Conservation (phyloP, 1,140 invertebrate genomes). For the Megalonaias nervosa region DNA sequence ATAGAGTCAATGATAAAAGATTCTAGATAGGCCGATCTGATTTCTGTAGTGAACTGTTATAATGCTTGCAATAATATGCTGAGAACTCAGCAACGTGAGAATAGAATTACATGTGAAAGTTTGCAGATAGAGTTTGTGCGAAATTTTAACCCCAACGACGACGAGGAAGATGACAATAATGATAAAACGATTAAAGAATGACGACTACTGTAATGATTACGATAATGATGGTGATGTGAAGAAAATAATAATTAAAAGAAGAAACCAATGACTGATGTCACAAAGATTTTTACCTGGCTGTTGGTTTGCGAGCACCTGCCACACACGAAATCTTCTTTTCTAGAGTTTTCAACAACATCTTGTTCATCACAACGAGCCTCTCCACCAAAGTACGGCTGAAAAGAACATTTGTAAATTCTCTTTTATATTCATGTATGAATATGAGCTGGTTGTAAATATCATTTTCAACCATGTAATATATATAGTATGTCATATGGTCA, state of each 20-base stretch:
- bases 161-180: background rate
- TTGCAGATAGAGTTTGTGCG: too few species aligned
- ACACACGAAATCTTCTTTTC: constrained; percentile 26
- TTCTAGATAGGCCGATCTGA: too few species aligned
- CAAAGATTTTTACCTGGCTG: constrained; percentile 6
- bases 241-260: background rate
- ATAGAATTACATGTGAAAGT: too few species aligned
- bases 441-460: too few species aligned
- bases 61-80: too few species aligned
- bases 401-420: background rate
- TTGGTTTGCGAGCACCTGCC: constrained; percentile 4
- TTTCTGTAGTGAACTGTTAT: too few species aligned
- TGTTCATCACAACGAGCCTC: constrained; percentile 24
- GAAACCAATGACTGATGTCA: background rate
- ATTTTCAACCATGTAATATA: too few species aligned
- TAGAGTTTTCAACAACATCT: background rate
- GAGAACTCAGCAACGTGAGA: too few species aligned
- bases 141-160: too few species aligned
- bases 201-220: background rate
- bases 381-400: constrained; percentile 31
- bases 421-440: too few species aligned
- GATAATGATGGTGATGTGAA: background rate
- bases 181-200: background rate
- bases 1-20: too few species aligned
- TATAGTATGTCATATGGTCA: too few species aligned